Evolutionary conservation across 2,888 invertebrate species (phyloP), one percentile per base, ranked within the genome.

Genomic region (Thelaira solivaga): DNA sequence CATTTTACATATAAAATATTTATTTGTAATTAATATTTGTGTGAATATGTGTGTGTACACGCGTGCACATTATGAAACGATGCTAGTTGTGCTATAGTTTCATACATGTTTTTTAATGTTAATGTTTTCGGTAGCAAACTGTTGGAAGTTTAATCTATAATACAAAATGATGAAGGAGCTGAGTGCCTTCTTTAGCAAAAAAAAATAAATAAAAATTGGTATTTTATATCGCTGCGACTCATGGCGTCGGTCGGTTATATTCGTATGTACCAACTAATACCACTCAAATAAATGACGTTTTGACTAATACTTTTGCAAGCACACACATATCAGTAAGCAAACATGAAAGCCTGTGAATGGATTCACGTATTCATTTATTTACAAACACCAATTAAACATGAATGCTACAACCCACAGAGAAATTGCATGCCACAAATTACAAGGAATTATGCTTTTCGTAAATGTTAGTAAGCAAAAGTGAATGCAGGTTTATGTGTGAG

Each of bases 361-460:
- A 22, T 5, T 11, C 10, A 22, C 6, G 11, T 43, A 51, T n/a
- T n/a, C 41, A 18, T 39, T 51, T n/a, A 34, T 18, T 16, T 6
- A 41, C 53, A 51, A 53, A 51, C 43, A 20, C 5, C 31, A 34
- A 43, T 55, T 53, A 16, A 67, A 53, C 18, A n/a, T 20, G 29
- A 41, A 41, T 31, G 51, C 41, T n/a, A 26, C 49, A 49, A n/a
- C 22, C 22, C 43, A 65, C 20, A 34, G 4, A 43, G n/a, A 53
- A 41, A 49, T 59, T 59, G 11, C 29, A 49, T 49, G 22, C 59
- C 57, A 39, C 22, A 57, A 68, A 57, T 68, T 49, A 49, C 47
- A 18, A 59, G 39, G 39, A 49, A 59, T 69, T 59, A 41, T 69
- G 49, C 20, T 41, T 41, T 7, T 8, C 29, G 2, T 18, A 36